Percentiles rank a stretch among this genome's conserved stretches.
These are phyloP conservation scores for Hyphantria cunea DNA, from an alignment of 1,140 invertebrate species.

Conservation along the genomic window DNA sequence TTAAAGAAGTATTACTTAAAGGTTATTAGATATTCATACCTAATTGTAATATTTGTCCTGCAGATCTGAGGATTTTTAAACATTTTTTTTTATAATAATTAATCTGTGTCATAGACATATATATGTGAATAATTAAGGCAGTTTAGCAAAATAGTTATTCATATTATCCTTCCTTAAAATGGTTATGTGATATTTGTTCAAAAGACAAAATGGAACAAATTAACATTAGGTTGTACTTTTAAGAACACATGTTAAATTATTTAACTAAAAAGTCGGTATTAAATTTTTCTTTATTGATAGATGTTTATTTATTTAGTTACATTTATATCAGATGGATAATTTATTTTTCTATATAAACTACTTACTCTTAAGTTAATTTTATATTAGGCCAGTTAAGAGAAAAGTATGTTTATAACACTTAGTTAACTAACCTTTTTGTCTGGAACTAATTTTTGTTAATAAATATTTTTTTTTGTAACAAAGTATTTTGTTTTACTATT, in stretches of 20 bases:
- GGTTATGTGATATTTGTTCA: slow-evolving; percentile 27
- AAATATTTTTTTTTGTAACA: slow-evolving; percentile 33
- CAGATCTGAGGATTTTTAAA: slow-evolving; percentile 22
- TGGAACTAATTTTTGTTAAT: slow-evolving; percentile 33
- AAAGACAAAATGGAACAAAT: slow-evolving; percentile 38
- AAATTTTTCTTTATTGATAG: slow-evolving; percentile 14
- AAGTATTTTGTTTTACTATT: slow-evolving; percentile 24
- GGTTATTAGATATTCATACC: slow-evolving; percentile 17
- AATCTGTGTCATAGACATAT: slow-evolving; percentile 31
- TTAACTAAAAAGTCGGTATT: slow-evolving; percentile 5
- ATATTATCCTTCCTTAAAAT: slow-evolving; percentile 12
- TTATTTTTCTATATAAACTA: slow-evolving; percentile 51
- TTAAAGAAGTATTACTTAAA: slow-evolving; percentile 16
- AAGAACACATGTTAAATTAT: slow-evolving; percentile 6
- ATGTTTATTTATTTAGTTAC: slow-evolving; percentile 27
- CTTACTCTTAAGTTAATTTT: slow-evolving; percentile 67
- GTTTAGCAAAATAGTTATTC: slow-evolving; percentile 7
- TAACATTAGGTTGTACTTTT: slow-evolving; percentile 25
- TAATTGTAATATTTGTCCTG: slow-evolving; percentile 5
- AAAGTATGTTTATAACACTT: slow-evolving; percentile 58
- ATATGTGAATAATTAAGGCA: slow-evolving; percentile 15
- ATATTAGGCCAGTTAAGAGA: slow-evolving; percentile 65
- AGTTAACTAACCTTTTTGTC: slow-evolving; percentile 22
- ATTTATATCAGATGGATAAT: slow-evolving; percentile 14
- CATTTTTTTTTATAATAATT: slow-evolving; percentile 21